Conservation (phyloP, 2,888 invertebrate species). For the Rhamphomyia laevipes region DNA sequence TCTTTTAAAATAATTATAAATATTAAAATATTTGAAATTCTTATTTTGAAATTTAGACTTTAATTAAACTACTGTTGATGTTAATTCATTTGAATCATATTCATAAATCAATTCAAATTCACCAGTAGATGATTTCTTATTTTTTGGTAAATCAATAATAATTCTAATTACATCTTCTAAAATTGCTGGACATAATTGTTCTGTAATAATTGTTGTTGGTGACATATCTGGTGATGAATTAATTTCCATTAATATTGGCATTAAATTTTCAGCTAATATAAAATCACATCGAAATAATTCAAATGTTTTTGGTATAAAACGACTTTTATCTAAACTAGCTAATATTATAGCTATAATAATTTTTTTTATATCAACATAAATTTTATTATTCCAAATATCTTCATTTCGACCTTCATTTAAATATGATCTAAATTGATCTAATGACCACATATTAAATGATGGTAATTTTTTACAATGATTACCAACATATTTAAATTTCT, state of each 20-base stretch:
- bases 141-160: conserved; percentile 36
- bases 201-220: conserved; percentile 71
- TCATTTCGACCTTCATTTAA: conserved; percentile 36
- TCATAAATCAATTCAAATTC: too few species aligned
- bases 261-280: conserved; percentile 70
- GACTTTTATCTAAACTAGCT: conserved; percentile 62
- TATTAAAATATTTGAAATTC: too few species aligned
- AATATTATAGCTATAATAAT: conserved; percentile 69
- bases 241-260: conserved; percentile 86
- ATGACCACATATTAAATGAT: conserved; percentile 73
- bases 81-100: too few species aligned
- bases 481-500: conserved; percentile 53
- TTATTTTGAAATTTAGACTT: too few species aligned
- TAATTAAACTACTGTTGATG: too few species aligned
- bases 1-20: too few species aligned
- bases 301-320: conserved; percentile 61
- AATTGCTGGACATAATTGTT: conserved; percentile 66
- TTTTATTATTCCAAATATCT: conserved; percentile 51
- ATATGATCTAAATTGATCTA: conserved; percentile 55
- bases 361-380: conserved; percentile 77
- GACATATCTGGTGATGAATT: conserved; percentile 79
- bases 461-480: conserved; percentile 43
- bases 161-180: conserved; percentile 82
- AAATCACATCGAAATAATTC: conserved; percentile 91
- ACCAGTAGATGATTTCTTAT: conserved; percentile 42